phyloP scores from a whole-genome alignment of 2,113 vertebrate genomes.

The Lates calcarifer region DNA sequence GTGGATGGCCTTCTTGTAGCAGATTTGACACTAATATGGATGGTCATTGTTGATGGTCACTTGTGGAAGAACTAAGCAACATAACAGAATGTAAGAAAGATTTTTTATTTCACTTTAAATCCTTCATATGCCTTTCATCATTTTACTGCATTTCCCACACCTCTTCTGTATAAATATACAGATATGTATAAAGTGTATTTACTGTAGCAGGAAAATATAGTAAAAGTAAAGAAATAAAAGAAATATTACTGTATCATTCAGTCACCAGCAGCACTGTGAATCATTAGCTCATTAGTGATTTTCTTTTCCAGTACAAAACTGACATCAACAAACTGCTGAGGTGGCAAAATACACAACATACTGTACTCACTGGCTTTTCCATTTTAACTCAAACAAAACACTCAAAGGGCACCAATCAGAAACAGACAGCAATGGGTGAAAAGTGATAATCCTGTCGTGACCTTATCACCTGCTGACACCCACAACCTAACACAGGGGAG shows the following conservation, averaged over 20 bases:
- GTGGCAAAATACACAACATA: neutral
- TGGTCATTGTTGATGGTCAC: no score
- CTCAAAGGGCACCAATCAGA: conserved; percentile 38
- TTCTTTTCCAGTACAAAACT: neutral
- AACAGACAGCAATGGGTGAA: conserved; percentile 29
- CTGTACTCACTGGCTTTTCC: conserved; percentile 5
- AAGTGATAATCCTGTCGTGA: conserved; percentile 59
- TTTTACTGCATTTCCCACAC: neutral
- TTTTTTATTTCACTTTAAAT: conserved; percentile 11
- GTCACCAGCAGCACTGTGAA: neutral
- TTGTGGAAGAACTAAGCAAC: neutral
- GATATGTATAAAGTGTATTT: neutral
- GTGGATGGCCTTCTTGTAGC: neutral
- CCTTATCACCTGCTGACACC: conserved; percentile 78
- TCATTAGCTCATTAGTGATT: neutral
- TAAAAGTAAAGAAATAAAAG: neutral
- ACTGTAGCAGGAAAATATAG: neutral
- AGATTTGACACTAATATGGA: neutral
- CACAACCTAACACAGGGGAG: conserved; percentile 47
- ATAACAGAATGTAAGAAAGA: neutral
- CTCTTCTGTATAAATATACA: neutral
- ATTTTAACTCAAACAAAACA: neutral
- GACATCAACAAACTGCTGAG: neutral
- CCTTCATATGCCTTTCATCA: neutral
- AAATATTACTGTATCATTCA: neutral